Conservation (phyloP, 2,797 vertebrate species). For the Acipenser transmontanus region DNA sequence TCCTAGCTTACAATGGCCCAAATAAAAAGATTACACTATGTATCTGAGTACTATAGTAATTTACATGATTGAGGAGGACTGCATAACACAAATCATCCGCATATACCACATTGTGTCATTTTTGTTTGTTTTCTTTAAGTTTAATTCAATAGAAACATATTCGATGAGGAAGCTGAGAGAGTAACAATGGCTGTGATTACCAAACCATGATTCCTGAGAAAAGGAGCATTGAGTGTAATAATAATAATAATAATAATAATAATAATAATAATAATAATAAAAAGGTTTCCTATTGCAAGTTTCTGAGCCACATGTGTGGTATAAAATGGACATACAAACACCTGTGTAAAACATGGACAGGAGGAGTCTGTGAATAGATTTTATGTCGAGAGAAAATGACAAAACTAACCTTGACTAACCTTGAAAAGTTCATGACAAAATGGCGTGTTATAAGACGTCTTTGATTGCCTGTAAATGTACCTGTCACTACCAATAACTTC, state of each 20-base stretch:
- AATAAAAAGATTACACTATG: too few relatives aligned
- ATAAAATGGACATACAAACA: neutral
- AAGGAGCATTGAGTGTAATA: neutral
- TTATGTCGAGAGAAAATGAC: neutral
- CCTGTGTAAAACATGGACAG: neutral
- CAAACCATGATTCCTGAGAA: too few relatives aligned
- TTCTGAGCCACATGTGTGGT: neutral
- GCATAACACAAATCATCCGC: too few relatives aligned
- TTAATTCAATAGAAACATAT: too few relatives aligned
- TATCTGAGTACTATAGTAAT: too few relatives aligned
- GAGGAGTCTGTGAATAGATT: neutral
- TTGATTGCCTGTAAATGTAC: constrained; percentile 7
- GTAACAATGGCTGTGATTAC: too few relatives aligned
- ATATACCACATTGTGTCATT: too few relatives aligned
- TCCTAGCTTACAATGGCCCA: too few relatives aligned
- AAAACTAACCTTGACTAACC: neutral
- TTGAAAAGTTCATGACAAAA: constrained; percentile 6
- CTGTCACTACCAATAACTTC: constrained; percentile 11
- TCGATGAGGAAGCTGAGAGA: too few relatives aligned
- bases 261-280: neutral
- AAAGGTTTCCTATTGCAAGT: constrained; percentile 2
- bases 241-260: neutral
- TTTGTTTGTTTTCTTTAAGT: too few relatives aligned
- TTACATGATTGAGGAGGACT: too few relatives aligned
- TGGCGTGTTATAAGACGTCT: neutral